These are phyloP conservation scores for Spisula solida DNA, from an alignment of 2,888 invertebrate species.

Conservation along the genomic window DNA sequence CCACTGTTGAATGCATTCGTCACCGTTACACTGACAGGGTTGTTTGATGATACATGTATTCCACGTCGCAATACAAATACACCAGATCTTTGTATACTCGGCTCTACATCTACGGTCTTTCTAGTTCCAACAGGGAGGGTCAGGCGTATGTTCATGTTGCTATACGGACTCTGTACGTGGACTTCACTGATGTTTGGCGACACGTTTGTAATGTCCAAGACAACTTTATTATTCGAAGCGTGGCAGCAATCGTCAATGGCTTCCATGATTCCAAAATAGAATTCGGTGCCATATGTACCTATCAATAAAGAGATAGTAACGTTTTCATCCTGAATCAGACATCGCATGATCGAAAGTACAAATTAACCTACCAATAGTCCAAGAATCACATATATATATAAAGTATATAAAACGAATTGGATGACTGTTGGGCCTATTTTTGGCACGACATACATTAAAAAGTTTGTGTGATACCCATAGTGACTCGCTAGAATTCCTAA, in stretches of 20 bases:
- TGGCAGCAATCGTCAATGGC: conserved; percentile 10
- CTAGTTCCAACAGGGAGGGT: background rate
- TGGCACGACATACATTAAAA: too few species aligned
- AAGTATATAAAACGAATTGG: too few species aligned
- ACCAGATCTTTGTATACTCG: background rate
- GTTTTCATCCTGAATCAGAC: too few species aligned
- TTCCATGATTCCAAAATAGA: conserved; percentile 30
- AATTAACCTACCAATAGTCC: too few species aligned
- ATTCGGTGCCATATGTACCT: conserved; percentile 32
- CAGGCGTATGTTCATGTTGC: background rate
- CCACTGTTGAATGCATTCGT: conserved; percentile 11
- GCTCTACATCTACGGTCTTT: background rate
- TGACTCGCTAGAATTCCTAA: too few species aligned
- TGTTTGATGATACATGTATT: conserved; percentile 21
- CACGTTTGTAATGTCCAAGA: conserved; percentile 30
- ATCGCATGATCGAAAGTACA: too few species aligned
- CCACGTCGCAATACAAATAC: conserved; percentile 1
- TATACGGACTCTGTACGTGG: conserved; percentile 22
- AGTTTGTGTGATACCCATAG: too few species aligned
- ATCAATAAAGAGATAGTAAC: background rate
- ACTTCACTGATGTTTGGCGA: conserved; percentile 2
- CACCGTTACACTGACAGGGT: conserved; percentile 28
- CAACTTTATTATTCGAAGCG: background rate
- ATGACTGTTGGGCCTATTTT: too few species aligned
- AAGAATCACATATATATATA: too few species aligned